Conservation (phyloP, 1,140 invertebrate genomes). For the Aricia agestis region DNA sequence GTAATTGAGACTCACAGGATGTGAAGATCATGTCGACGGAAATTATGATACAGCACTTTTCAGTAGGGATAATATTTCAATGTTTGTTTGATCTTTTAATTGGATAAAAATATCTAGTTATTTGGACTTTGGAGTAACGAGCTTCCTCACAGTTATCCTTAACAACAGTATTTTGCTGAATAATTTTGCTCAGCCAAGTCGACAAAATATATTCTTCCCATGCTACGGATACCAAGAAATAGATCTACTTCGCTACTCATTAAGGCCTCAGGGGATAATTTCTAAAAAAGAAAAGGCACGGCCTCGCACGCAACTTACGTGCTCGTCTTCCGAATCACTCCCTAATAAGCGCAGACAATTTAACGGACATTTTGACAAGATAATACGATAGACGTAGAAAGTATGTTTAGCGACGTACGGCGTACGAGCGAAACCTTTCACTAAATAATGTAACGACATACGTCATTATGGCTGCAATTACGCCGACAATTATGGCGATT, state of each 20-base stretch:
- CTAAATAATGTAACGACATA: conserved; percentile 13
- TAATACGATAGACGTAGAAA: conserved; percentile 12
- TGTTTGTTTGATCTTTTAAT: neutral
- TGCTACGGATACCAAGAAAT: neutral
- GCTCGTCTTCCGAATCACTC: neutral
- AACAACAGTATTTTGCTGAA: too few species aligned
- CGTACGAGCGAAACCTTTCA: conserved; percentile 15
- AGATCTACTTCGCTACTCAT: neutral
- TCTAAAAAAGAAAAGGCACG: neutral
- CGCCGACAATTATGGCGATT: conserved; percentile 47
- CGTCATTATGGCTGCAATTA: conserved; percentile 31
- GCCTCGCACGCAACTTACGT: neutral
- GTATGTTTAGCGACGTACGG: neutral
- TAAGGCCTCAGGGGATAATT: neutral
- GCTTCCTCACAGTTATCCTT: too few species aligned
- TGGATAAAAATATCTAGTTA: neutral
- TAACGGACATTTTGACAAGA: conserved; percentile 11
- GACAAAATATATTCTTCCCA: too few species aligned
- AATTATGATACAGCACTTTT: neutral
- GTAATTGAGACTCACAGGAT: neutral
- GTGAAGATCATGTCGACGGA: neutral
- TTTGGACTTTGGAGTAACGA: too few species aligned
- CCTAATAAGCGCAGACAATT: neutral
- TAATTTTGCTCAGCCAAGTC: too few species aligned
- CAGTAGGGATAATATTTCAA: neutral